Evolutionary conservation across 2,113 vertebrate genomes (phyloP), one percentile per base, ranked within the genome.

Genomic region (Solea senegalensis): DNA sequence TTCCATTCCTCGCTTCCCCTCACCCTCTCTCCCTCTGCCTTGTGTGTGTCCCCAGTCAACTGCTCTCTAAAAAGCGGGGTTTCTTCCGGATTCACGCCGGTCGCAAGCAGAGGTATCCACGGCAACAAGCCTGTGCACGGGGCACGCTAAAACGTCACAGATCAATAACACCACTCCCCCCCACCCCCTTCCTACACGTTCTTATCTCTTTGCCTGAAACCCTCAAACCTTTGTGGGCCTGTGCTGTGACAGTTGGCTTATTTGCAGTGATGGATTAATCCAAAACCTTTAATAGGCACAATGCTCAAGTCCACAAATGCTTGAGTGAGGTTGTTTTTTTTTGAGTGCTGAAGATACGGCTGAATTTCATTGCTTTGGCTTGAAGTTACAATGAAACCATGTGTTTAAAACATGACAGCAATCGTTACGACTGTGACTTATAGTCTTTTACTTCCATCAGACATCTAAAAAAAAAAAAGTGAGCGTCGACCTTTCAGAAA

Each of bases 41-140:
- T 94, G 91, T 94, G 89, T 94, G 89, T 94, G 84, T 94, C 94
- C 93, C 82, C 95, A 98, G 97, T 96, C 96, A 95, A 74, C 92
- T 96, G 90, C 90, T 96, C 94, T 96, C 93, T 95, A 97, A 95
- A 96, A 99, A 98, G 93, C 94, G 96, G 93, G 95, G 95, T 96
- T 94, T 98, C 96, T 98, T 98, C 96, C 93, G 93, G 95, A 98
- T 96, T 88, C 96, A 97, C 90, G 93, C 93, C 93, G 93, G 95
- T 78, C 96, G 96, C 96, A 98, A 97, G 95, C 90, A 94, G 96
- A 98, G 97, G 97, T 99, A 98, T 94, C 92, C 89, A 85, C 69
- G 89, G 91, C 85, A 65, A 89, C 75, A 54, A 79, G 86, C 90
- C 86, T 93, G 89, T 86, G 87, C 81, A 91, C 92, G 79, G 91